These are phyloP conservation scores for Heliconius himera DNA, from an alignment of 1,140 invertebrate genomes.

Conservation along the genomic window DNA sequence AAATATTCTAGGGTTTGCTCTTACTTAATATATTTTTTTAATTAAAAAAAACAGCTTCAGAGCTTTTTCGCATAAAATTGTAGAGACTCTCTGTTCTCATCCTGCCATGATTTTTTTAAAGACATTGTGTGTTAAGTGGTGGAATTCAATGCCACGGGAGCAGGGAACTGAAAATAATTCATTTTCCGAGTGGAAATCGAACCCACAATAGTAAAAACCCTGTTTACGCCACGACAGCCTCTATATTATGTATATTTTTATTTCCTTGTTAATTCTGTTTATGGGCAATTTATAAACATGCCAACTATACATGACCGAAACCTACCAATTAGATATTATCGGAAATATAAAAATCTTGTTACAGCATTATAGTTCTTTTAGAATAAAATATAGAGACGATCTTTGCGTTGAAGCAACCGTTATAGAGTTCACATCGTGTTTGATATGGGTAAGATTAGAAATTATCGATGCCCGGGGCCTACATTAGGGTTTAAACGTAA, in stretches of 20 bases:
- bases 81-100: too few species aligned
- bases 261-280: not conserved
- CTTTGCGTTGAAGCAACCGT: not conserved
- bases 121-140: too few species aligned
- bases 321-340: not conserved
- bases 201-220: too few species aligned
- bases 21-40: not conserved
- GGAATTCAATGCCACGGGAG: too few species aligned
- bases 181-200: too few species aligned
- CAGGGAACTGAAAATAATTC: too few species aligned
- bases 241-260: not conserved
- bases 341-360: not conserved
- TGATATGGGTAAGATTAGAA: conserved; percentile 25
- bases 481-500: conserved; percentile 22
- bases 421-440: not conserved
- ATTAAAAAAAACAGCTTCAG: not conserved
- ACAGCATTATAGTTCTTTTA: not conserved
- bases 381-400: not conserved
- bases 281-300: not conserved
- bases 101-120: too few species aligned
- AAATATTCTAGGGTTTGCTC: conserved; percentile 22
- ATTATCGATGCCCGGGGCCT: conserved; percentile 38
- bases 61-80: too few species aligned
- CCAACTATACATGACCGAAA: not conserved
- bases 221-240: too few species aligned